Conservation (phyloP, 2,888 invertebrate species). For the Andrena minutula region DNA sequence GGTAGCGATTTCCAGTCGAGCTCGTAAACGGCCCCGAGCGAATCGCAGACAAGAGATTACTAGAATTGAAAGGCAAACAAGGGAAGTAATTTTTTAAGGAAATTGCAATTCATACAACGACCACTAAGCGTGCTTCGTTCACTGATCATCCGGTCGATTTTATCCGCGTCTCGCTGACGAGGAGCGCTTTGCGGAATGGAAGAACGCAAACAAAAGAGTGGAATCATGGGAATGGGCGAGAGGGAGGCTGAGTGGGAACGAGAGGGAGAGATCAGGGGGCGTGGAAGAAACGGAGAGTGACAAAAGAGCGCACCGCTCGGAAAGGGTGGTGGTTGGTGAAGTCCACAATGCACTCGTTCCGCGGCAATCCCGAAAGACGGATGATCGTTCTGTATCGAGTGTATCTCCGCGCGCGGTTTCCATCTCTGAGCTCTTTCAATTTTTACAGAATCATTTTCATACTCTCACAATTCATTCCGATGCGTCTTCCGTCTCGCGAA, state of each 20-base stretch:
- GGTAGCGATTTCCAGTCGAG: neutral
- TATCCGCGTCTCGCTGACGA: constrained; percentile 18
- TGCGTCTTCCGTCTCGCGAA: neutral
- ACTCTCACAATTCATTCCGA: neutral
- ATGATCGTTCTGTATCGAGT: constrained; percentile 65
- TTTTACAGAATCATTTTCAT: constrained; percentile 37
- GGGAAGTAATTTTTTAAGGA: neutral
- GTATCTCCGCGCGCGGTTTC: constrained; percentile 29
- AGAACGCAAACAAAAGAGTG: constrained; percentile 52
- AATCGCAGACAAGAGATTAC: neutral
- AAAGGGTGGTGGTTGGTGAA: constrained; percentile 59
- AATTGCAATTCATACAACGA: constrained; percentile 10
- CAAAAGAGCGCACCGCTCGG: constrained; percentile 47
- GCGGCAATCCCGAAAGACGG: constrained; percentile 62
- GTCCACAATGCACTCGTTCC: constrained; percentile 67
- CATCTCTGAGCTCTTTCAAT: constrained; percentile 20
- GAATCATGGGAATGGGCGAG: neutral
- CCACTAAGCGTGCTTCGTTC: constrained; percentile 1
- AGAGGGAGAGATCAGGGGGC: neutral
- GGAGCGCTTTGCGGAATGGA: constrained; percentile 41
- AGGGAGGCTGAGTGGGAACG: neutral
- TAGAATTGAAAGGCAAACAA: neutral
- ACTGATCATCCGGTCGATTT: constrained; percentile 14
- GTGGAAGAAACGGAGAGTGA: constrained; percentile 35
- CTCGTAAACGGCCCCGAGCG: neutral